Evolutionary conservation across 1,140 invertebrate genomes (phyloP).

Genomic region (Drosophila pectinifera): DNA sequence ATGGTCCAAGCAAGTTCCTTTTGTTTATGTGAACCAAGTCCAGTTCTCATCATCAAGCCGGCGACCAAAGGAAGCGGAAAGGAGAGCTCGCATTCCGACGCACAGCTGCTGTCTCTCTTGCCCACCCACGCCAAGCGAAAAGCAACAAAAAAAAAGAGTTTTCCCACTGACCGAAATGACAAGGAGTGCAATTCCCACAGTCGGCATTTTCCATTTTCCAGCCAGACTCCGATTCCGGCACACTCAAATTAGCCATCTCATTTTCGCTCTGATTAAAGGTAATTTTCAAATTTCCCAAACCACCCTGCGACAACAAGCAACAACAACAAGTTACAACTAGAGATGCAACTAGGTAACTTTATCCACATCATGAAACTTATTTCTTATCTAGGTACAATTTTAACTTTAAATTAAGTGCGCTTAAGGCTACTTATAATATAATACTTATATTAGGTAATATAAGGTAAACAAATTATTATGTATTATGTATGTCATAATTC

Average conservation of each 20-base stretch:
- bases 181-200: slow-evolving; percentile 43
- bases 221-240: slow-evolving; percentile 48
- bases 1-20: slow-evolving; percentile 26
- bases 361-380: neutral
- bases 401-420: neutral
- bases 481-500: no score
- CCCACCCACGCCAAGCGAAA: slow-evolving; percentile 60
- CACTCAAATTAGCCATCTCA: slow-evolving; percentile 72
- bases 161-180: slow-evolving; percentile 41
- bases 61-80: slow-evolving; percentile 14
- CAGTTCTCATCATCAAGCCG: slow-evolving; percentile 65
- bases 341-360: slow-evolving; percentile 1
- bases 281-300: slow-evolving; percentile 79
- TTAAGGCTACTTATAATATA: no score
- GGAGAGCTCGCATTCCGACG: slow-evolving; percentile 58
- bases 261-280: slow-evolving; percentile 82
- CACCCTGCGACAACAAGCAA: slow-evolving; percentile 66
- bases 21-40: slow-evolving; percentile 69
- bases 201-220: slow-evolving; percentile 57
- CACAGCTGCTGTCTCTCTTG: slow-evolving; percentile 48
- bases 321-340: slow-evolving; percentile 8
- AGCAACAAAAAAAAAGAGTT: slow-evolving; percentile 6
- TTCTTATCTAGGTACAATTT: neutral
- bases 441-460: no score
- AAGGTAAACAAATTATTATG: no score